Evolutionary conservation across 2,888 invertebrate species (phyloP).

Genomic region (Herminia tarsipennalis): DNA sequence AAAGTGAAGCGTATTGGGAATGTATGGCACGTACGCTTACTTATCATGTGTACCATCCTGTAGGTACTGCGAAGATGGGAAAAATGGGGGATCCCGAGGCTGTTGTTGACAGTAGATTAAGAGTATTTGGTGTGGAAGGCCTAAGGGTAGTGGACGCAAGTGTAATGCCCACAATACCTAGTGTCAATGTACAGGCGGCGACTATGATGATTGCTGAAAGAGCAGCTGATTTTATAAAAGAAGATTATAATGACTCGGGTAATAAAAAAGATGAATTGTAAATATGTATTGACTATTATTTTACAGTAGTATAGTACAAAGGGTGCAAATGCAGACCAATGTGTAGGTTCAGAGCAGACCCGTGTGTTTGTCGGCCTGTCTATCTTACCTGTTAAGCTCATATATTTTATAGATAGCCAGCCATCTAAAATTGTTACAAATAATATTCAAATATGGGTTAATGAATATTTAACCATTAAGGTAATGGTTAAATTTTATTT

Average conservation of each 20-base stretch:
- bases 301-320: too few species aligned
- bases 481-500: too few species aligned
- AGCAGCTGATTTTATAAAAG: conserved; percentile 75
- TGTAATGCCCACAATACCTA: conserved; percentile 76
- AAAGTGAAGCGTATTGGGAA: conserved; percentile 71
- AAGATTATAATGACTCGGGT: conserved; percentile 47
- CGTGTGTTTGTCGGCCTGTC: too few species aligned
- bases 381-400: too few species aligned
- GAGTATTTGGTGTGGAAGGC: conserved; percentile 60
- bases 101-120: conserved; percentile 67
- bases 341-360: too few species aligned
- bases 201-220: conserved; percentile 79
- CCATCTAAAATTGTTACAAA: too few species aligned
- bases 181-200: conserved; percentile 75
- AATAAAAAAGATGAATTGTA: conserved; percentile 62
- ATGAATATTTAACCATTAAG: too few species aligned
- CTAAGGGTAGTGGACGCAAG: conserved; percentile 76
- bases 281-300: too few species aligned
- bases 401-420: too few species aligned
- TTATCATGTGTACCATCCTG: conserved; percentile 76
- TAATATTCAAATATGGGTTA: too few species aligned
- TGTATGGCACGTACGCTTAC: conserved; percentile 76
- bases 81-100: conserved; percentile 53
- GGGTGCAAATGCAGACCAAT: too few species aligned
- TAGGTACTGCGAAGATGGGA: conserved; percentile 78